Conservation (phyloP, 2,888 invertebrate species). For the Thereva nobilitata region DNA sequence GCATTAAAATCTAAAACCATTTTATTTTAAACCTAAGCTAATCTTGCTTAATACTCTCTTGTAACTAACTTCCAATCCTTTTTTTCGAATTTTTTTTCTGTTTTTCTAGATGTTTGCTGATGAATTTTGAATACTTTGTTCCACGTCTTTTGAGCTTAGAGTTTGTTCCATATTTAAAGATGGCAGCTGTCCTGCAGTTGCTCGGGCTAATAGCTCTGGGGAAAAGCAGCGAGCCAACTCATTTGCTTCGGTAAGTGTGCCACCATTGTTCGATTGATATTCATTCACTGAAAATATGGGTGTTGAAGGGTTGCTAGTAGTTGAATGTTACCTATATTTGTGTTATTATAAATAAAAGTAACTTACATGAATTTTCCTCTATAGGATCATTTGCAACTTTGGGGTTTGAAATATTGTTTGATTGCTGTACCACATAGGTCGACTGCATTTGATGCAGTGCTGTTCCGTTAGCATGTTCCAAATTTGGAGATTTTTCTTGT, state of each 20-base stretch:
- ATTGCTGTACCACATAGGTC: constrained; percentile 25
- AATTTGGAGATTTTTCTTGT: background rate
- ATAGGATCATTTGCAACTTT: background rate
- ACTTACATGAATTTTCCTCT: background rate
- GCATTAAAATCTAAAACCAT: no score
- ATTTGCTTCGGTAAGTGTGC: no score
- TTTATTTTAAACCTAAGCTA: no score
- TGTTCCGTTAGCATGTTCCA: no score
- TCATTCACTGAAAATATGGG: no score
- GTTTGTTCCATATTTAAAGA: constrained; percentile 65
- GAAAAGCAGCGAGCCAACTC: constrained; percentile 85
- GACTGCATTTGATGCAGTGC: constrained; percentile 7
- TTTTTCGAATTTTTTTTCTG: no score
- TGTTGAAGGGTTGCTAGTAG: constrained; percentile 65
- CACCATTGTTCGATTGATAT: no score
- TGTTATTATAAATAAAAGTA: constrained; percentile 46
- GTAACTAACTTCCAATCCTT: no score
- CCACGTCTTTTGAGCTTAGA: constrained; percentile 82
- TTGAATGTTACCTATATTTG: constrained; percentile 66
- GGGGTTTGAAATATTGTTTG: background rate
- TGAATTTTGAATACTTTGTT: constrained; percentile 73
- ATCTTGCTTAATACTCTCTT: no score
- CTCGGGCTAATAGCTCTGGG: constrained; percentile 79
- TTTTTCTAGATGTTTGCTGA: constrained; percentile 58
- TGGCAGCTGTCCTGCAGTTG: constrained; percentile 79